Conservation (phyloP, 2,113 vertebrate species). For the Polypterus bichir region DNA sequence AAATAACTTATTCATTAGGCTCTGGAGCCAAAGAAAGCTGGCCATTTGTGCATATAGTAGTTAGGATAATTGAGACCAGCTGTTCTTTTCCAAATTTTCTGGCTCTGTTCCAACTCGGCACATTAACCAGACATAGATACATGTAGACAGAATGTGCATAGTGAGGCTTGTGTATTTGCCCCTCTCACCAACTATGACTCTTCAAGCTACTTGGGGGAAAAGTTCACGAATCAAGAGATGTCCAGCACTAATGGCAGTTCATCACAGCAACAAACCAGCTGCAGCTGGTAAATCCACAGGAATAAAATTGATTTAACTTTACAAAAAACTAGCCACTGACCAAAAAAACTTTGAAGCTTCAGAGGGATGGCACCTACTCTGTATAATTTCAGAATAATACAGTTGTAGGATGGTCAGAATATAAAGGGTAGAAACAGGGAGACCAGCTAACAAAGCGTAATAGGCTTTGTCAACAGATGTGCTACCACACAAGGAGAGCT, state of each 20-base stretch:
- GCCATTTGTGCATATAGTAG: slow-evolving; percentile 33
- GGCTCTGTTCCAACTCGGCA: slow-evolving; percentile 22
- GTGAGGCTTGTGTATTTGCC: slow-evolving; percentile 32
- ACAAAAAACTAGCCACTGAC: too few relatives aligned
- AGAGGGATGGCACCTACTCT: too few relatives aligned
- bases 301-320: slow-evolving; percentile 1
- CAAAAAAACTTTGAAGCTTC: too few relatives aligned
- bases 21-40: slow-evolving; percentile 33
- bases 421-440: too few relatives aligned
- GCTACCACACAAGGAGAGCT: too few relatives aligned
- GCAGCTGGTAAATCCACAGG: slow-evolving; percentile 5
- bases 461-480: too few relatives aligned
- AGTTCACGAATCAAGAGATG: slow-evolving; percentile 26
- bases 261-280: slow-evolving; percentile 24
- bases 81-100: slow-evolving; percentile 36
- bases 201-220: slow-evolving; percentile 23
- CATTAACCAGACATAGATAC: slow-evolving; percentile 27
- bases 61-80: slow-evolving; percentile 49
- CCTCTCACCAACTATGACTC: slow-evolving; percentile 26
- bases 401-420: too few relatives aligned
- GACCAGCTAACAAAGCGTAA: too few relatives aligned
- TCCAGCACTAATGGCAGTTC: slow-evolving; percentile 15
- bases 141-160: slow-evolving; percentile 26
- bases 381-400: too few relatives aligned
- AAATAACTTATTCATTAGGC: slow-evolving; percentile 34